Base-by-base conservation (phyloP, 2,888 invertebrate species). In the Trissolcus brochymenae region DNA sequence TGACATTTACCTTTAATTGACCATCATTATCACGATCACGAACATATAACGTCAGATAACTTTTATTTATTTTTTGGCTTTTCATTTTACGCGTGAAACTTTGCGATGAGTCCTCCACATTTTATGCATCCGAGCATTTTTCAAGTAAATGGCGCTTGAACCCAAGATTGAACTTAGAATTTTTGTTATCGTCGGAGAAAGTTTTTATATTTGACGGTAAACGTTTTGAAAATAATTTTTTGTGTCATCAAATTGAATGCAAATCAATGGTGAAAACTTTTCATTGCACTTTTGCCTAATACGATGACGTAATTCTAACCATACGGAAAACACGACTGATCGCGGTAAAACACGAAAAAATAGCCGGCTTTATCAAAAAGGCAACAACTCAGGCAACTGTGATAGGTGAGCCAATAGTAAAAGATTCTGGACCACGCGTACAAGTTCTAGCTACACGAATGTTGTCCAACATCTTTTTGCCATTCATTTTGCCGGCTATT, bases 221-320 rank as follows among this genome's bases (percentile, higher is more conserved):
- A 9, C 9, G 41, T 6, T 3, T 2, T 41, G 41, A 9, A 41
- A 41, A 41, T 13, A 41, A 3, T 41, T 41, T 46, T 46, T 4
- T 11, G 16, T 46, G 46, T n/a, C 29, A 29, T 46, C 14, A 46
- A 46, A 46, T 46, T 16, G 4, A 46, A 46, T 29, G 29, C 29
- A 46, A 46, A 46, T 46, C 46, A n/a, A 46, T n/a, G 3, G 9
- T 61, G 6, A 51, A 17, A 61, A 46, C 46, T 46, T n/a, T 29
- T 29, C 71, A 64, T 54, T 72, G 59, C 65, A 72, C 72, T 60
- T 72, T 72, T 72, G 65, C 60, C 55, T 54, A 49, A 65, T 41
- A 17, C 21, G 46, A 6, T 73, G 59, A 65, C 55, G 72, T 65
- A 73, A 73, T 60, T 2, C 1, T 6, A 9, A 11, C 35, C 16